Percentiles rank a stretch among this genome's conserved stretches.
Conservation (phyloP, 2,113 vertebrate species). For the Sander vitreus region DNA sequence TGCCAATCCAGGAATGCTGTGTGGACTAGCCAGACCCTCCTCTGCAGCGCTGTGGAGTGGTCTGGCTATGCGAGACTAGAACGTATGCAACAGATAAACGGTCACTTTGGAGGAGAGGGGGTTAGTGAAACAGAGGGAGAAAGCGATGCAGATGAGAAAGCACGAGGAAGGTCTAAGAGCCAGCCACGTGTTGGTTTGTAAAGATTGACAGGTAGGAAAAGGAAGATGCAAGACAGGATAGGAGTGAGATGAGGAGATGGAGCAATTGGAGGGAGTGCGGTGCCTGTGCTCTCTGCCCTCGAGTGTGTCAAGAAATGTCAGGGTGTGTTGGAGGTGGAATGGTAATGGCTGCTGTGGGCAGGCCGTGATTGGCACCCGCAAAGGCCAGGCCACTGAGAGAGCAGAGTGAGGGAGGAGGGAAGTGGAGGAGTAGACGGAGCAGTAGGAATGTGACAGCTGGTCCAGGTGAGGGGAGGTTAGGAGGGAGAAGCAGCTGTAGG, state of each 20-base stretch:
- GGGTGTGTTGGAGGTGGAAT: slow-evolving; percentile 72
- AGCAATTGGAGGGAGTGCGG: slow-evolving; percentile 40
- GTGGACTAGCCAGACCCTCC: no score
- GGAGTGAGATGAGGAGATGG: slow-evolving; percentile 42
- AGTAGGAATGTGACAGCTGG: slow-evolving; percentile 51
- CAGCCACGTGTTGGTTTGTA: not conserved
- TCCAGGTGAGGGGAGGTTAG: slow-evolving; percentile 43
- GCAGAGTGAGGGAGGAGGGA: not conserved
- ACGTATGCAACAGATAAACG: not conserved
- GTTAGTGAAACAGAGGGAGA: not conserved
- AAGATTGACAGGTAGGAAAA: slow-evolving; percentile 26
- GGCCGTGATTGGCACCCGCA: slow-evolving; percentile 72
- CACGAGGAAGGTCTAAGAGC: not conserved
- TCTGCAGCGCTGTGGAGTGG: no score
- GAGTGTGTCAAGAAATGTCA: slow-evolving; percentile 75
- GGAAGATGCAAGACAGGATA: slow-evolving; percentile 10
- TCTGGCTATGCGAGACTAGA: not conserved
- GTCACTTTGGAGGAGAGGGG: not conserved
- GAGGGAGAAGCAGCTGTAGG: slow-evolving; percentile 6
- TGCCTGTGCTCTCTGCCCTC: slow-evolving; percentile 55
- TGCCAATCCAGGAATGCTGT: no score
- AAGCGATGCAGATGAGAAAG: slow-evolving; percentile 16
- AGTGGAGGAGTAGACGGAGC: slow-evolving; percentile 17
- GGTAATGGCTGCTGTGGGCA: slow-evolving; percentile 76
- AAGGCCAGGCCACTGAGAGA: slow-evolving; percentile 71